These are phyloP conservation scores for Chymomyza costata DNA, from an alignment of 1,140 invertebrate genomes.

Conservation along the genomic window DNA sequence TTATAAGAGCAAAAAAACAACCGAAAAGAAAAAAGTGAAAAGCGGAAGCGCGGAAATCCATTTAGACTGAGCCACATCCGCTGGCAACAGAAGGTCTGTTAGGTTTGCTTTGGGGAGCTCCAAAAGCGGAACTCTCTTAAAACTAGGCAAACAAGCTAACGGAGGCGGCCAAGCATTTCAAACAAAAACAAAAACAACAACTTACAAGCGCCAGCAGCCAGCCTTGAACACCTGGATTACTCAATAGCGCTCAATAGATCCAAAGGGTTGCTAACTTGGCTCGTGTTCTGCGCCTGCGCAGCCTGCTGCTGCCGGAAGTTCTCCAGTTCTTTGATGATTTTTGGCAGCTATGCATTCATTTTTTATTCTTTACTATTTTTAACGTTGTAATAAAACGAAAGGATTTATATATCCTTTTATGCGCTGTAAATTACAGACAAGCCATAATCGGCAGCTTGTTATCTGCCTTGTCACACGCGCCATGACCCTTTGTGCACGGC, in stretches of 20 bases:
- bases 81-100: constrained; percentile 22
- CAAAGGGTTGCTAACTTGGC: constrained; percentile 23
- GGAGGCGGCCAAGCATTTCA: constrained; percentile 15
- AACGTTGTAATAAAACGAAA: constrained; percentile 65
- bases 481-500: constrained; percentile 13
- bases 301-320: constrained; percentile 49
- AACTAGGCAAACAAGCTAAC: constrained; percentile 47
- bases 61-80: constrained; percentile 43
- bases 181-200: not conserved
- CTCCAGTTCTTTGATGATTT: constrained; percentile 27
- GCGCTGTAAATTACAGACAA: too few species aligned
- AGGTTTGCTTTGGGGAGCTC: constrained; percentile 17
- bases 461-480: constrained; percentile 39
- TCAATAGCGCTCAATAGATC: too few species aligned
- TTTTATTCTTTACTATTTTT: constrained; percentile 30
- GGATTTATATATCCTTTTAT: constrained; percentile 73
- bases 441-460: constrained; percentile 58
- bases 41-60: constrained; percentile 64
- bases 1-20: constrained; percentile 35
- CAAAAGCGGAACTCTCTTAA: too few species aligned
- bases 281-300: constrained; percentile 38
- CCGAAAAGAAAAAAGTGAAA: constrained; percentile 53
- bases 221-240: too few species aligned
- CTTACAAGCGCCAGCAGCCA: not conserved
- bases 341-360: constrained; percentile 10